Evolutionary conservation across 2,113 vertebrate species (phyloP), one percentile per base, ranked within the genome.

Genomic region (Anoura caudifer): DNA sequence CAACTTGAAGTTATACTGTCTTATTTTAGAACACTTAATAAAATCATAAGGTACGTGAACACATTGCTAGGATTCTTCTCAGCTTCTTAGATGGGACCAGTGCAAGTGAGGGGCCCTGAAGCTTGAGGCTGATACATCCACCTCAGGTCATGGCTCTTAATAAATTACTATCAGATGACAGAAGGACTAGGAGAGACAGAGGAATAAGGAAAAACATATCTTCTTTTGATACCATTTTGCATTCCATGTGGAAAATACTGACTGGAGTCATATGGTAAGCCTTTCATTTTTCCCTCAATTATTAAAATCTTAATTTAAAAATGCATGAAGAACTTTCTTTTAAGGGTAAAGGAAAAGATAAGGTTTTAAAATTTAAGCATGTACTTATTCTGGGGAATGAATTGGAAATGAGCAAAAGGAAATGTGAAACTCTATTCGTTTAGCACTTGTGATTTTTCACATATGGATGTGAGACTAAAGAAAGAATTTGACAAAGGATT

Each of bases 301-400:
- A 96, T 96, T 97, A 91, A 95, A 96, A 88, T 59, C 90, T 94
- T 94, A 82, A 92, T 85, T 96, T 92, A 91, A 97, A 97, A 96
- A 97, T 98, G 75, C 85, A 96, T 96, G 93, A 92, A 95, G 69
- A 92, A 92, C 93, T 90, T 93, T 77, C 73, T 96, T 94, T 88
- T 86, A 86, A 96, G 76, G n/a, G 54, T 93, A 85, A 96, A 94
- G 63, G 73, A 93, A 76, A 87, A 91, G 70, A 95, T 76, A 92
- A 85, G 59, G 4, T 70, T 97, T 98, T 88, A 96, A 94, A 96
- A 70, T 96, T 95, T 95, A 93, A 97, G 91, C 88, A 86, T 94
- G 85, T 61, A 82, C 95, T 92, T 87, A 69, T 94, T 87, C 88
- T 91, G 36, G 16, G n/a, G 38, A 97, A 86, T 96, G 81, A 96